A percentile compares a stretch with the other conserved stretches of the same genome.
Evolutionary conservation across 2,113 vertebrate species (phyloP).

Genomic region (Chauna torquata): DNA sequence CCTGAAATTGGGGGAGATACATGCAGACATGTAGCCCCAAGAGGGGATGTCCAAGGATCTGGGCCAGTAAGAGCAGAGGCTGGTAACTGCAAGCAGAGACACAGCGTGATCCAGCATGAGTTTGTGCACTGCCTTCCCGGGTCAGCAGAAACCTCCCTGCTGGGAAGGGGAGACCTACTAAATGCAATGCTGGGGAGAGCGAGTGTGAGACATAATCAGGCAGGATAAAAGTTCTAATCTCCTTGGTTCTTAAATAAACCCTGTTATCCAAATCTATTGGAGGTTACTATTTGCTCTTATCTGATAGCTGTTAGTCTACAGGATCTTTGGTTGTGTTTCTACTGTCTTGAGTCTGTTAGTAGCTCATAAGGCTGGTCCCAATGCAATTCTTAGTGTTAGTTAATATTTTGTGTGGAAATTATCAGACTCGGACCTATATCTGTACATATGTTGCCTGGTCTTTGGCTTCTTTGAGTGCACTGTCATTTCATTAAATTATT

Average conservation of each 20-base stretch:
- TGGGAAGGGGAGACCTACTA: background rate
- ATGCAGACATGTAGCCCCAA: too few relatives aligned
- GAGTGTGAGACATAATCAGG: fast-evolving
- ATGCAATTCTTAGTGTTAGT: background rate
- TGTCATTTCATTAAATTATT: background rate
- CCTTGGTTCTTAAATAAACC: background rate
- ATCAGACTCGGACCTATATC: background rate
- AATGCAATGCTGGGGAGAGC: fast-evolving
- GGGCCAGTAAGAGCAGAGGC: background rate
- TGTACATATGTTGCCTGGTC: background rate
- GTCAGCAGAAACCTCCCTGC: background rate
- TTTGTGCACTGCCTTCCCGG: background rate
- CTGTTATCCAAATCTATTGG: background rate
- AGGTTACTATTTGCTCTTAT: background rate
- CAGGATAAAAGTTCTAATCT: background rate
- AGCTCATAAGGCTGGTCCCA: background rate
- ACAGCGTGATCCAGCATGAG: background rate
- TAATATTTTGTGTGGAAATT: background rate
- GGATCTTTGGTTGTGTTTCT: background rate
- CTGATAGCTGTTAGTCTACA: background rate
- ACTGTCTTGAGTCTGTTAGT: background rate
- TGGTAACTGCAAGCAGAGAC: too few relatives aligned
- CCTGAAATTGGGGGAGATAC: background rate
- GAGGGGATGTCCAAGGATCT: background rate
- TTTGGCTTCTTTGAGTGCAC: background rate